Evolutionary conservation across 2,113 vertebrate species (phyloP).

Genomic region (Rhombomys opimus): DNA sequence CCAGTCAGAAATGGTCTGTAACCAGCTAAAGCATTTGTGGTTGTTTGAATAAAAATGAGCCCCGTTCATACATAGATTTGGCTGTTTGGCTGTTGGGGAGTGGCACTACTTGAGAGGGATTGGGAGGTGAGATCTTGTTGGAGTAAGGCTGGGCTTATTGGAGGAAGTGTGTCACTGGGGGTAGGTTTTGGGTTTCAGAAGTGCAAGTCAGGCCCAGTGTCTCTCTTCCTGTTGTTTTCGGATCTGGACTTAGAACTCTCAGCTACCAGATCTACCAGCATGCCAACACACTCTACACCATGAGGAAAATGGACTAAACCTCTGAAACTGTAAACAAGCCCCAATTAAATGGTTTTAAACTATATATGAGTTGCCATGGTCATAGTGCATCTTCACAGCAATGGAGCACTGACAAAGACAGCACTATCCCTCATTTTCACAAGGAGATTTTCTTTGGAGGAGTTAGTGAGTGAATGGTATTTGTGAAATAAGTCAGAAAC

Average conservation of each 20-base stretch:
- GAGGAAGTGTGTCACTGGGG: not conserved
- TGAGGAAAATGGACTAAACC: not conserved
- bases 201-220: not conserved
- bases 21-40: not conserved
- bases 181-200: not conserved
- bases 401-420: not conserved
- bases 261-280: not conserved
- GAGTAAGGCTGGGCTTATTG: not conserved
- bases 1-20: not conserved
- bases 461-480: not conserved
- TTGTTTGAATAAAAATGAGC: not conserved
- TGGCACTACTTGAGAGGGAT: not conserved
- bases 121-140: not conserved
- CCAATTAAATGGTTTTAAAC: not conserved
- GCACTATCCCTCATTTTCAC: accelerated
- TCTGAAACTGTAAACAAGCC: not conserved
- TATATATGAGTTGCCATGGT: not conserved
- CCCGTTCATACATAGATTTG: too few relatives aligned
- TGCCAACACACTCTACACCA: not conserved
- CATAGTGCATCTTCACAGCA: not conserved
- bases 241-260: not conserved
- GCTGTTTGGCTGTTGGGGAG: not conserved
- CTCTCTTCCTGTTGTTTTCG: not conserved
- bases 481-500: not conserved
- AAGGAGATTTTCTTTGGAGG: not conserved